Evolutionary conservation across 2,888 invertebrate genomes (phyloP).

Genomic region (Sphaerophoria taeniata): DNA sequence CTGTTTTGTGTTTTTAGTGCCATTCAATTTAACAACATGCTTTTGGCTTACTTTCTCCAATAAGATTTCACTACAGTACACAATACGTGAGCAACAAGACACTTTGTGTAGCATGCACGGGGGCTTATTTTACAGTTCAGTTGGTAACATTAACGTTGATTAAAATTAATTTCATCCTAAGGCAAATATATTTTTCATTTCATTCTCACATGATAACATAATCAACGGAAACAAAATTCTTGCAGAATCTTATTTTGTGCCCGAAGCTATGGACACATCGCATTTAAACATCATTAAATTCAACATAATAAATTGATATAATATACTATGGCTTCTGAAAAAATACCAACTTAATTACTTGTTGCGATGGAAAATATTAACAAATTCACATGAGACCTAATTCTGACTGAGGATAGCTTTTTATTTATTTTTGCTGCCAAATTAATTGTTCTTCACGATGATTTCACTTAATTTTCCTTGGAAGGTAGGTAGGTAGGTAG

Average conservation of each 20-base stretch:
- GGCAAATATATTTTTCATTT: slow-evolving; percentile 38
- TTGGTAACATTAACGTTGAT: slow-evolving; percentile 19
- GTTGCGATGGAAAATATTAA: not conserved
- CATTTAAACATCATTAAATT: not conserved
- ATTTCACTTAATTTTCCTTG: slow-evolving; percentile 23
- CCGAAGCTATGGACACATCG: slow-evolving; percentile 21
- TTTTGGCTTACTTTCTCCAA: no score
- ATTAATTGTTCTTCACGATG: not conserved
- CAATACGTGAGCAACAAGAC: no score
- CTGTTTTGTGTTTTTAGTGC: no score
- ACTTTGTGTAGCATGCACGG: no score
- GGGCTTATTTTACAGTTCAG: no score
- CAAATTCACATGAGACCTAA: slow-evolving; percentile 8
- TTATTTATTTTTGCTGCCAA: slow-evolving; percentile 2
- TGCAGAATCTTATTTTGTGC: slow-evolving; percentile 31
- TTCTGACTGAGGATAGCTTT: not conserved
- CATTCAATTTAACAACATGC: no score
- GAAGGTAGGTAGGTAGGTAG: not conserved
- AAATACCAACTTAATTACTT: slow-evolving; percentile 15
- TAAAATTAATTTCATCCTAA: slow-evolving; percentile 33
- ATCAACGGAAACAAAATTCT: slow-evolving; percentile 39
- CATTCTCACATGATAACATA: slow-evolving; percentile 56
- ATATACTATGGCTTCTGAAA: slow-evolving; percentile 4
- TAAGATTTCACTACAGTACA: no score
- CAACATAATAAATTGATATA: not conserved